Percentiles rank a stretch among this genome's conserved stretches.
These are phyloP conservation scores for Eulithis testata DNA, from an alignment of 2,888 invertebrate genomes.

Conservation along the genomic window DNA sequence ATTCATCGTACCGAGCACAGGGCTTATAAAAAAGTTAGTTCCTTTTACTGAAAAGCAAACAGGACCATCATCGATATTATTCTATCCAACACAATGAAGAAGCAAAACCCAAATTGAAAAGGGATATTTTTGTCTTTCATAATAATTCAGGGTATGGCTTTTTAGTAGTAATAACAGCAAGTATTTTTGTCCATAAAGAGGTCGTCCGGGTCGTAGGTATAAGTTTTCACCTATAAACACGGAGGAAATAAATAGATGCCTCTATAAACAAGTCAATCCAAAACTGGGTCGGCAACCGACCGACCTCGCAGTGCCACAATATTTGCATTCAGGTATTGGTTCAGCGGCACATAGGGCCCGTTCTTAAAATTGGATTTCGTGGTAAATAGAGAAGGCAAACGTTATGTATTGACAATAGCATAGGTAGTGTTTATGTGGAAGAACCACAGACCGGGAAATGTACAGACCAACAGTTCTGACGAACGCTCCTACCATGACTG, in stretches of 20 bases:
- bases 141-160: no score
- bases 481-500: no score
- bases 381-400: not conserved
- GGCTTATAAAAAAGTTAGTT: no score
- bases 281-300: conserved; percentile 1
- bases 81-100: no score
- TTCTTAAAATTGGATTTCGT: conserved; percentile 13
- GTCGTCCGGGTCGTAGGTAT: not conserved
- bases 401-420: not conserved
- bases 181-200: not conserved
- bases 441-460: not conserved
- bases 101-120: no score
- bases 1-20: no score
- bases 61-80: no score
- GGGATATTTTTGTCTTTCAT: no score
- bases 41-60: no score
- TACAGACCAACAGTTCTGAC: no score
- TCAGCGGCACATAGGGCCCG: not conserved
- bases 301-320: conserved; percentile 1
- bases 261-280: not conserved
- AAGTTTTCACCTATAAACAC: not conserved
- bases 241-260: not conserved
- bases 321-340: conserved; percentile 8
- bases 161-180: no score
- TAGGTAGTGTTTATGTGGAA: not conserved